phyloP scores from a whole-genome alignment of 2,113 vertebrate genomes.

The Festucalex cinctus region DNA sequence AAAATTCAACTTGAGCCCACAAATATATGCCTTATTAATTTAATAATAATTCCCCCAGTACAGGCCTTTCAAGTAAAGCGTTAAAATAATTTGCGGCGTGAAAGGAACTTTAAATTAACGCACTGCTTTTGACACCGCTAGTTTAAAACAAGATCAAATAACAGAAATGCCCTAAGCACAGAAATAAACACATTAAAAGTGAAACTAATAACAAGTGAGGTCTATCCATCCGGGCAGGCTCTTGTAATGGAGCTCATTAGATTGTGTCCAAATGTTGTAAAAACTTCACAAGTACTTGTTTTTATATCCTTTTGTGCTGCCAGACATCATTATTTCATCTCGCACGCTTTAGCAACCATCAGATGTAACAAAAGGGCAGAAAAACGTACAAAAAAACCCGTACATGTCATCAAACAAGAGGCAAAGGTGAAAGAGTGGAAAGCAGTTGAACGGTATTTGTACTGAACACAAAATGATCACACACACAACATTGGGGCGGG shows the following conservation, averaged over 20 bases:
- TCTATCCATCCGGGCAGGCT: background rate
- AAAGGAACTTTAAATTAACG: too few relatives aligned
- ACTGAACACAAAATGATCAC: background rate
- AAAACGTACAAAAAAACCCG: too few relatives aligned
- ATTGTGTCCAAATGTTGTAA: background rate
- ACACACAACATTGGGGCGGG: background rate
- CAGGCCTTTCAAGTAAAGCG: too few relatives aligned
- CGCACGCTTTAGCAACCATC: background rate
- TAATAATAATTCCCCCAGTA: too few relatives aligned
- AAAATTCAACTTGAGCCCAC: too few relatives aligned
- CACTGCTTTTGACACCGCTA: too few relatives aligned
- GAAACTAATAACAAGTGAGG: background rate
- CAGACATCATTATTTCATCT: too few relatives aligned
- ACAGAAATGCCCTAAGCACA: background rate
- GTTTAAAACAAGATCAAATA: background rate
- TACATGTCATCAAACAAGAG: conserved; percentile 22
- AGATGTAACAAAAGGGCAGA: background rate
- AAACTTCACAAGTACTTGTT: background rate
- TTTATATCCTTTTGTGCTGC: background rate
- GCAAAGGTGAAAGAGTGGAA: conserved; percentile 6
- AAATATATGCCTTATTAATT: too few relatives aligned
- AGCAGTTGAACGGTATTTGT: background rate
- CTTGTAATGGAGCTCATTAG: background rate
- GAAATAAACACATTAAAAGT: background rate
- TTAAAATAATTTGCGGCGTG: too few relatives aligned